Evolutionary conservation across 2,888 invertebrate genomes (phyloP).

Genomic region (Drosophila helvetica): DNA sequence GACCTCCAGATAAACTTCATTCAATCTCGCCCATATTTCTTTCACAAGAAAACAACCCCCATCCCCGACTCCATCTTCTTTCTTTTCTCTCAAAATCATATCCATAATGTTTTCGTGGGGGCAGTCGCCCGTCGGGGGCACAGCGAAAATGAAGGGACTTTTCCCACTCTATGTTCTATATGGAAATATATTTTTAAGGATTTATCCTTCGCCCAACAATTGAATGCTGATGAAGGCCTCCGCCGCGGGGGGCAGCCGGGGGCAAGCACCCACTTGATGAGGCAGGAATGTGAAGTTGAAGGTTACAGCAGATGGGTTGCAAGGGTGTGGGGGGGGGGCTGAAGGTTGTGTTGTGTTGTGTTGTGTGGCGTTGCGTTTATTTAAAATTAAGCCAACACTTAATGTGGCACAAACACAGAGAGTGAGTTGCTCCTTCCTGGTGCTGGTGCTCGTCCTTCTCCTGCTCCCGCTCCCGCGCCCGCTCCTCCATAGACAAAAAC

Average conservation of each 20-base stretch:
- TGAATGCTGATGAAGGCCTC: conserved; percentile 69
- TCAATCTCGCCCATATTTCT: no score
- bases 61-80: background rate
- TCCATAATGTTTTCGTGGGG: conserved; percentile 11
- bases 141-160: background rate
- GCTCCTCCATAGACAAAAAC: conserved; percentile 62
- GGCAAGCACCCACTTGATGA: conserved; percentile 1
- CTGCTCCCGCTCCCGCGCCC: conserved; percentile 7
- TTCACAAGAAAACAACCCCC: background rate
- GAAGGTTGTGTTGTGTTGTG: conserved; percentile 29
- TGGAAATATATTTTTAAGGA: conserved; percentile 9
- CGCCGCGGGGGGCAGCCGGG: conserved; percentile 7
- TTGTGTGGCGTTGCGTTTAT: conserved; percentile 51
- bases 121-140: background rate
- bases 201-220: conserved; percentile 54
- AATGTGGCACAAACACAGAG: conserved; percentile 41
- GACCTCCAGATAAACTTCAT: no score
- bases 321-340: conserved; percentile 1
- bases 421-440: background rate
- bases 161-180: conserved; percentile 1
- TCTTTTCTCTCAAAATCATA: background rate
- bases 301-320: conserved; percentile 3
- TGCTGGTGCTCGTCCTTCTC: background rate
- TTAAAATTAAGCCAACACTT: conserved; percentile 76
- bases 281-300: background rate